Evolutionary conservation across 2,113 vertebrate genomes (phyloP), one percentile per base, ranked within the genome.

Genomic region (Lepus timidus): DNA sequence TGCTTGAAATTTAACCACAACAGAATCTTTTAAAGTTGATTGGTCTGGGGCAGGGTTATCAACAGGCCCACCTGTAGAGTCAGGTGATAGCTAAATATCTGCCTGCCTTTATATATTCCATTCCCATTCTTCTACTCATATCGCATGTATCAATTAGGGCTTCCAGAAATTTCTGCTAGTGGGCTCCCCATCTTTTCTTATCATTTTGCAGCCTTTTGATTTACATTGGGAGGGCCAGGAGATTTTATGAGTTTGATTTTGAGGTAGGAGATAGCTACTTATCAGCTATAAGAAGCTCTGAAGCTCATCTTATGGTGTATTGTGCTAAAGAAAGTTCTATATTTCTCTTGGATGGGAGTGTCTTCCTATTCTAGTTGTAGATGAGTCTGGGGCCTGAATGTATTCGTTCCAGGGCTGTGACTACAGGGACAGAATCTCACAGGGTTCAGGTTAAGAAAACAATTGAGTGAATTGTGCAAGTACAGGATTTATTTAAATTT

Each of bases 11-110:
- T 55, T 68, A 85, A 91, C 67, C 10, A 73, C 81, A 76, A 84
- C 44, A 85, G 58, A 94, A 64, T 87, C 33, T 61, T 92, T 95
- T 92, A 58, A 23, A 93, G 91, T 39, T 78, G 20, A 81, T 87
- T 75, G 14, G 33, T 91, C 74, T 91, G 14, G 49, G 33, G 22
- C 22, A 81, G 51, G 85, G 23, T 44, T 64, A 62, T 75, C 58
- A 85, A 58, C 65, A 95, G 17, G 4, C 76, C 61, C 49, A 71
- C 62, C 16, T 23, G 2, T 64, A 90, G 31, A 89, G 16, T 83
- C 20, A 78, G 49, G 25, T 17, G 83, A 68, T 20, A 82, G 29
- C 31, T 49, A 33, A 85, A 11, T n/a, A 78, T 12, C 13, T 88
- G 9, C 39, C n/a, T 81, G 27, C n/a, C n/a, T 76, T 36, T 36